These are phyloP conservation scores for Euzophera pinguis DNA, from an alignment of 2,888 invertebrate species.

Conservation along the genomic window DNA sequence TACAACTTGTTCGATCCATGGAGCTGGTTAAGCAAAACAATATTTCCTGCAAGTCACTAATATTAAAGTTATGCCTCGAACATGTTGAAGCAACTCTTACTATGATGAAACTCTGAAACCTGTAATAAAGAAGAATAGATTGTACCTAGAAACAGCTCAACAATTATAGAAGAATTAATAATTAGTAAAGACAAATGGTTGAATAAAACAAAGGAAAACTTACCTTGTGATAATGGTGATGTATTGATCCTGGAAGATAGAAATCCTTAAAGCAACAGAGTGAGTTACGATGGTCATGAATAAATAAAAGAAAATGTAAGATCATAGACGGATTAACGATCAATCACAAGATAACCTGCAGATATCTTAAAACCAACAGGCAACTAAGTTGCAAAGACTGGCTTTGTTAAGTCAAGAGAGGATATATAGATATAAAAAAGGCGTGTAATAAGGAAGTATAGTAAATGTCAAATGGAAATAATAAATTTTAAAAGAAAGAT, in stretches of 20 bases:
- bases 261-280: constrained; percentile 13
- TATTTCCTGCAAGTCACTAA: constrained; percentile 24
- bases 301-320: constrained; percentile 5
- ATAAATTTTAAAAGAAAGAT: too few relatives aligned
- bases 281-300: constrained; percentile 4
- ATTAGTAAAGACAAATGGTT: background rate
- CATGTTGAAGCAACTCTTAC: too few relatives aligned
- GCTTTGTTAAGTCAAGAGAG: constrained; percentile 15
- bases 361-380: too few relatives aligned
- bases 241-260: constrained; percentile 12
- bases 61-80: constrained; percentile 26
- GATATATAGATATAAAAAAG: constrained; percentile 6
- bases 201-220: background rate
- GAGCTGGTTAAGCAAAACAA: constrained; percentile 21
- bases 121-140: constrained; percentile 7
- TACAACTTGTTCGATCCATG: constrained; percentile 24
- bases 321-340: constrained; percentile 16
- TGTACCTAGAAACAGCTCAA: background rate
- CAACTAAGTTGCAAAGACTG: constrained; percentile 26
- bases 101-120: constrained; percentile 9
- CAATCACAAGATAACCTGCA: constrained; percentile 24
- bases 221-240: constrained; percentile 9
- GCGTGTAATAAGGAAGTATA: constrained; percentile 13
- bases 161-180: background rate
- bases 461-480: too few relatives aligned